phyloP scores from a whole-genome alignment of 2,113 vertebrate species.

The Piprites chloris region DNA sequence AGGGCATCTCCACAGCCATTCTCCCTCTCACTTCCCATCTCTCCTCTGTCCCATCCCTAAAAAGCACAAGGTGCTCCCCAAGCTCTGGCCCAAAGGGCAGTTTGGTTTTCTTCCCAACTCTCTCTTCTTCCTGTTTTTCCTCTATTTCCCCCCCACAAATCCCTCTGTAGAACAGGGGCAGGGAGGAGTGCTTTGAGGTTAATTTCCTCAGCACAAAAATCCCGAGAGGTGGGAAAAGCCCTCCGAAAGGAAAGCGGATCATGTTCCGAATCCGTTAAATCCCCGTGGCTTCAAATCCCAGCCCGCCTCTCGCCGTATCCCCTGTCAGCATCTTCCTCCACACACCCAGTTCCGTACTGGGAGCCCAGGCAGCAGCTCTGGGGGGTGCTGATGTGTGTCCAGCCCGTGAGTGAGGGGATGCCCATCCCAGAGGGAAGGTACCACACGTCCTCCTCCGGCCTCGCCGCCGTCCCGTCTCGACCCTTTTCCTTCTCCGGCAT shows the following conservation, averaged over 20 bases:
- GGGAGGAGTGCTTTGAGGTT: neutral
- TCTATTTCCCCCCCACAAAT: rapidly evolving
- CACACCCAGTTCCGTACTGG: rapidly evolving
- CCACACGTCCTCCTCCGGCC: neutral
- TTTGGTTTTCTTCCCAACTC: neutral
- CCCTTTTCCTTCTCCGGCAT: neutral
- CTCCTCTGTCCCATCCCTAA: neutral
- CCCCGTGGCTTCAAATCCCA: neutral
- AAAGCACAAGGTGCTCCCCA: neutral
- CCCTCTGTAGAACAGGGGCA: rapidly evolving
- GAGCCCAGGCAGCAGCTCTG: neutral
- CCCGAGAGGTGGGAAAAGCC: neutral
- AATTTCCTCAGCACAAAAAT: neutral
- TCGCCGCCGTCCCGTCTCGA: rapidly evolving
- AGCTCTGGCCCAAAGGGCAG: neutral
- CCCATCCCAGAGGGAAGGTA: neutral
- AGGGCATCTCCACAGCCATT: neutral
- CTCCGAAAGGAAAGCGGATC: neutral
- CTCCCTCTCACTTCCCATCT: neutral
- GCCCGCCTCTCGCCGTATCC: rapidly evolving
- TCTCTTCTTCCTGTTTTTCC: rapidly evolving
- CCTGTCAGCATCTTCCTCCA: neutral
- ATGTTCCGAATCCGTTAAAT: neutral
- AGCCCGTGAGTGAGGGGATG: neutral
- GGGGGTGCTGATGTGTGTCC: neutral